phyloP scores from a whole-genome alignment of 2,797 vertebrate genomes.

The Adrianichthys oophorus region DNA sequence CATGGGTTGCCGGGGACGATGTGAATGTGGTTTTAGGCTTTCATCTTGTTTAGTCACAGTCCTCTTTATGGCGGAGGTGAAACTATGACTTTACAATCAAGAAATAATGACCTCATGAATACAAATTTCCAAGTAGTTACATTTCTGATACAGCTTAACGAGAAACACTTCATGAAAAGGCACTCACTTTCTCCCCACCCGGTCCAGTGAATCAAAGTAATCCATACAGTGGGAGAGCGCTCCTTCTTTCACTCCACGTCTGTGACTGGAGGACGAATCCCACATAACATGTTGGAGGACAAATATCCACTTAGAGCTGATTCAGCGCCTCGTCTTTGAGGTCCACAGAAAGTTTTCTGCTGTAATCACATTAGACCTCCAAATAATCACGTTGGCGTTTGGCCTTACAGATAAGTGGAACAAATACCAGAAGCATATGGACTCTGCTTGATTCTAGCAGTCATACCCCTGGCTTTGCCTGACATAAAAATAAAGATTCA shows the following conservation, averaged over 20 bases:
- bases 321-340: conserved; percentile 43
- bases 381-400: conserved; percentile 61
- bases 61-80: no score
- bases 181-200: conserved; percentile 3
- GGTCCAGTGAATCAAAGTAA: conserved; percentile 29
- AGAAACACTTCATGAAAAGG: conserved; percentile 1
- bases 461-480: conserved; percentile 36
- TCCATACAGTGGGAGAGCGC: conserved; percentile 16
- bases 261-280: conserved; percentile 25
- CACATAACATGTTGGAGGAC: conserved; percentile 35
- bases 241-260: conserved; percentile 8
- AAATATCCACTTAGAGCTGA: conserved; percentile 55
- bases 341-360: conserved; percentile 41
- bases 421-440: conserved; percentile 48
- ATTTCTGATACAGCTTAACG: no score
- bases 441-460: conserved; percentile 19
- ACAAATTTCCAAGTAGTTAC: no score
- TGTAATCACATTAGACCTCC: conserved; percentile 61
- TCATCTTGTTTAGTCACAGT: no score
- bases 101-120: no score
- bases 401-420: conserved; percentile 39
- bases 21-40: no score
- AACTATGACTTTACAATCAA: no score
- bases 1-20: no score
- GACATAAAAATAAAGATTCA: conserved; percentile 32